Base-by-base conservation (phyloP, 2,888 invertebrate genomes). In the Ennomos fuscantarius region DNA sequence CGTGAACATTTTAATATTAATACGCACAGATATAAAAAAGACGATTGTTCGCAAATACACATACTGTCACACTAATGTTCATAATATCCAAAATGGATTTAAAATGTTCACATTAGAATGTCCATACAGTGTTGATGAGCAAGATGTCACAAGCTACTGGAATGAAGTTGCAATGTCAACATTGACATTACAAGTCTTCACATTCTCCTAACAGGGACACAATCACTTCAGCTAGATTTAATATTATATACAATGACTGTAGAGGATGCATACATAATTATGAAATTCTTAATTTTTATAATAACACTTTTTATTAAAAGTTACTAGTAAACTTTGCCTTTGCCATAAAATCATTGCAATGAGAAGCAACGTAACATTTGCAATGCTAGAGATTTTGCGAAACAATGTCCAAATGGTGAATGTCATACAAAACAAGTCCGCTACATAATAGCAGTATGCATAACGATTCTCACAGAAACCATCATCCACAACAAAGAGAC, bases 1-100 rank as follows among this genome's bases (percentile, higher is more conserved):
- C 81, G 86, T 92, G 90, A 92, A 92, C 90, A 90, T 89, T 88
- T 88, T 84, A 89, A 85, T 82, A 84, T 84, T 77, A 85, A 82
- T 84, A 87, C 80, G 84, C 84, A 85, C 86, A 88, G 81, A 87
- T 87, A 89, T 82, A 87, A 88, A 90, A n/a, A 89, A 88, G 86
- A 84, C 78, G 73, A 84, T 72, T 76, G 76, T 80, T 84, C 81
- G 77, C 87, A 86, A 84, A 82, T 88, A 87, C 85, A 87, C 85
- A 85, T 79, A 85, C 82, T 72, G 82, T 75, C 85, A 86, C 83
- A 82, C 84, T 79, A 83, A 82, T 81, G 78, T 80, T 83, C 82
- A 82, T 86, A 85, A 88, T 87, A 87, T 87, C 84, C 84, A 82
- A 85, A 86, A 79, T 80, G 81, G 80, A 74, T 78, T 81, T 84